phyloP scores from a whole-genome alignment of 53 echinoderm and acorn worm genomes.

The Astropecten irregularis region DNA sequence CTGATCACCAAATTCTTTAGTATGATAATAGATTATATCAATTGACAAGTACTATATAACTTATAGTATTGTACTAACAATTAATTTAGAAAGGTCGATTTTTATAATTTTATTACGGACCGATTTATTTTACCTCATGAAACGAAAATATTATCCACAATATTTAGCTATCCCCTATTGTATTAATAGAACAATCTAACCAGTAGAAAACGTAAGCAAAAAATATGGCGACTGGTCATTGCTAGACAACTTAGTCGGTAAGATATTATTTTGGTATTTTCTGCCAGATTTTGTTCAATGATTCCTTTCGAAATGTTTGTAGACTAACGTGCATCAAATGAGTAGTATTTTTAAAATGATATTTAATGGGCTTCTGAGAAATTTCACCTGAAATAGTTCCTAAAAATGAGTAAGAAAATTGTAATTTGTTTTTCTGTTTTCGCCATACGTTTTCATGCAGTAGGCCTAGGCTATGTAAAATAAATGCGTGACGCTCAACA shows the following conservation, averaged over 20 bases:
- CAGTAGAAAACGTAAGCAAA: conserved; percentile 26
- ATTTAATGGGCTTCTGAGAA: neutral
- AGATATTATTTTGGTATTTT: neutral
- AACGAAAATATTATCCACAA: too few relatives aligned
- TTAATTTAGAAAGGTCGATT: too few relatives aligned
- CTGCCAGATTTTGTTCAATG: conserved; percentile 4
- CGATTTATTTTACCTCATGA: too few relatives aligned
- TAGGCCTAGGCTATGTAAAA: neutral
- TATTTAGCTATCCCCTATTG: too few relatives aligned
- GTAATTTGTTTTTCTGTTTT: too few relatives aligned
- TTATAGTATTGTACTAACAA: too few relatives aligned
- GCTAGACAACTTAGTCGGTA: neutral
- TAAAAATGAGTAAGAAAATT: too few relatives aligned
- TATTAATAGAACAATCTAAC: too few relatives aligned
- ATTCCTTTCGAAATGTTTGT: neutral
- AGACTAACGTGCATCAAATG: neutral
- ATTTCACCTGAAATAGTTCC: neutral
- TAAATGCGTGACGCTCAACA: neutral
- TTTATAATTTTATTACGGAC: too few relatives aligned
- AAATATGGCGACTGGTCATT: conserved; percentile 14
- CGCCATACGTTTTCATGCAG: neutral
- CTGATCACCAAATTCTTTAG: too few relatives aligned
- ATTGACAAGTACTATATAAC: too few relatives aligned
- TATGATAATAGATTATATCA: too few relatives aligned
- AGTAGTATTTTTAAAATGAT: neutral